Base-by-base conservation (phyloP, 30 jellyfish, hydroid and myxozoan species). In the Chrysaora quinquecirrha region DNA sequence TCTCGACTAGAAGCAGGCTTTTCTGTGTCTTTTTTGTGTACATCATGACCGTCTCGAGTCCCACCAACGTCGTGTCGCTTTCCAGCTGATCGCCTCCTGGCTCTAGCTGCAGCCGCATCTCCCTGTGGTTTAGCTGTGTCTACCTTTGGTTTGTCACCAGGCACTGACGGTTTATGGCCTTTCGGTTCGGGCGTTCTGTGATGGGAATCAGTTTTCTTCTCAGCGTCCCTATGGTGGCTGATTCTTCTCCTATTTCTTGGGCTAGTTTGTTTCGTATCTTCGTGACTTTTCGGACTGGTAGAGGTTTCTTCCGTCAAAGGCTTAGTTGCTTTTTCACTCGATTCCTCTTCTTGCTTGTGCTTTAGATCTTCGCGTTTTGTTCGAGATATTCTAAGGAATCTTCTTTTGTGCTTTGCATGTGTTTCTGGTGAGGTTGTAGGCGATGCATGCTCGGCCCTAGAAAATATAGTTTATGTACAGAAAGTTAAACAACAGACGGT, bases 341-440 rank as follows among this genome's bases (percentile, higher is more conserved):
- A 3, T 3, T 52, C 29, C 9, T 52, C 27, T 19, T 3, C 75
- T 20, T 68, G 60, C 62, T 69, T 85, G 2, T 48, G 56, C 4
- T 70, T 75, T 34, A 33, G n/a, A 14, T 54, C 21, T 46, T 70
- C 92, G 34, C 49, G 46, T 33, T 82, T 82, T 50, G 61, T 43
- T 31, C 80, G 68, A 31, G 92, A 52, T 22, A 68, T 28, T 27
- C 84, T 69, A 25, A 80, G 49, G 2, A 80, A 32, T 35, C 63
- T 80, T 33, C 24, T 80, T 20, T 67, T 80, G 77, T 80, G 77
- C 31, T 67, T 80, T 3, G 30, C 89, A 25, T 48, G 74, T n/a
- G n/a, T n/a, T 16, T 64, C 90, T 27, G 79, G 62, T 31, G 85
- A 50, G 32, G 78, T 76, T 6, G 88, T 70, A 9, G 87, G 87